Evolutionary conservation across 2,888 invertebrate genomes (phyloP), one percentile per base, ranked within the genome.

Genomic region (Sturmia bella): DNA sequence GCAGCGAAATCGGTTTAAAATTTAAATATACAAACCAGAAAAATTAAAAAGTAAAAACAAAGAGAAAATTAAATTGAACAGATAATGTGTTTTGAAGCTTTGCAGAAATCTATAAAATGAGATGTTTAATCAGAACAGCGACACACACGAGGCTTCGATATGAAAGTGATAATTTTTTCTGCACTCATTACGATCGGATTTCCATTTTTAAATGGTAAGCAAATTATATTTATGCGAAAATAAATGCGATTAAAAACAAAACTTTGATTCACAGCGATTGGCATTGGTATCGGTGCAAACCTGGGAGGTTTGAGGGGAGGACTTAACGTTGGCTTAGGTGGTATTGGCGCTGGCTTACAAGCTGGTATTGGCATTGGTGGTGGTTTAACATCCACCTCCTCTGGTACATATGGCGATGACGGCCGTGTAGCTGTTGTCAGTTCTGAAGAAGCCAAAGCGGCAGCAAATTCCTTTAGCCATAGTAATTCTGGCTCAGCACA

Each of bases 71-170:
- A n/a, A n/a, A 52, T 11, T 5, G 17, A 74, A 37, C 4, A 43
- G 15, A 5, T 66, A 15, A 63, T 68, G 15, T 32, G 11, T 52
- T 32, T 52, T 27, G 56, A 68, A 13, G 56, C n/a, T 37, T 72
- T 68, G 54, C 17, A 19, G 52, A 68, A 66, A 73, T 84, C 84
- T 84, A 84, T 85, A 85, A 84, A 78, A 85, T 82, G 68, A 70
- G 59, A 74, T 50, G 64, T 11, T 11, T 19, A 19, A 64, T 17
- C n/a, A 32, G 7, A 12, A 24, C 41, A 19, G 39, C 43, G 54
- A 41, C 54, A 79, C 82, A 85, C 64, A 79, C 69, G 50, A 74
- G 59, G 79, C 78, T 72, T 72, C 41, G 81, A 68, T 50, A 84
- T 84, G 85, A 80, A 78, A 80, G 78, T 39, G 41, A 19, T 74